These are phyloP conservation scores for Drusus annulatus DNA, from an alignment of 1,140 invertebrate genomes.

Conservation along the genomic window DNA sequence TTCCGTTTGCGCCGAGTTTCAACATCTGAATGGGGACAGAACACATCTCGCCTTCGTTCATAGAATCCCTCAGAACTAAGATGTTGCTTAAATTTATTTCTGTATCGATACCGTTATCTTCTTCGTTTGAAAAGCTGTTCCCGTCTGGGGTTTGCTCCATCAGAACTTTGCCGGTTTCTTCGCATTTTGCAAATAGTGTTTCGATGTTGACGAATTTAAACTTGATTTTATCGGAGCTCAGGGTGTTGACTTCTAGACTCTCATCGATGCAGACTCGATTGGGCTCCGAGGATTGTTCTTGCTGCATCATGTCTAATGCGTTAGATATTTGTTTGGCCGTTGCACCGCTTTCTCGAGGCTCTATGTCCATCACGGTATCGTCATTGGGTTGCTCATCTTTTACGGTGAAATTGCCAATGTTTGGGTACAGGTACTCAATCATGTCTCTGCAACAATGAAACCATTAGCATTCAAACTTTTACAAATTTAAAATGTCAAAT, in stretches of 20 bases:
- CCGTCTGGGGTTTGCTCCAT: slow-evolving; percentile 35
- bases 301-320: slow-evolving; percentile 19
- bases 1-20: slow-evolving; percentile 26
- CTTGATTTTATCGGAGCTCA: slow-evolving; percentile 26
- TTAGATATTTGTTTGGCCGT: slow-evolving; percentile 17
- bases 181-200: slow-evolving; percentile 9
- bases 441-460: slow-evolving; percentile 40
- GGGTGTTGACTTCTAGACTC: not conserved
- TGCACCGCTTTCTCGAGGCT: not conserved
- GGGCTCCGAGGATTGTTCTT: slow-evolving; percentile 3
- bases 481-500: too few relatives aligned
- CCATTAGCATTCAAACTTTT: not conserved
- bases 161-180: slow-evolving; percentile 17
- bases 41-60: slow-evolving; percentile 29
- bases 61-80: slow-evolving; percentile 25
- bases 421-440: slow-evolving; percentile 44
- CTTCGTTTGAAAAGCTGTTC: slow-evolving; percentile 2
- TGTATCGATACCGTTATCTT: slow-evolving; percentile 10
- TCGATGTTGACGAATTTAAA: slow-evolving; percentile 44
- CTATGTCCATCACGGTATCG: slow-evolving; percentile 40
- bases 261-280: slow-evolving; percentile 4
- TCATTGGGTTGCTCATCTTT: slow-evolving; percentile 6
- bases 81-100: slow-evolving; percentile 41
- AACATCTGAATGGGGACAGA: slow-evolving; percentile 47
- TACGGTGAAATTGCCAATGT: slow-evolving; percentile 1